Conservation (phyloP, 2,888 invertebrate genomes). For the Caenorhabditis macrosperma region DNA sequence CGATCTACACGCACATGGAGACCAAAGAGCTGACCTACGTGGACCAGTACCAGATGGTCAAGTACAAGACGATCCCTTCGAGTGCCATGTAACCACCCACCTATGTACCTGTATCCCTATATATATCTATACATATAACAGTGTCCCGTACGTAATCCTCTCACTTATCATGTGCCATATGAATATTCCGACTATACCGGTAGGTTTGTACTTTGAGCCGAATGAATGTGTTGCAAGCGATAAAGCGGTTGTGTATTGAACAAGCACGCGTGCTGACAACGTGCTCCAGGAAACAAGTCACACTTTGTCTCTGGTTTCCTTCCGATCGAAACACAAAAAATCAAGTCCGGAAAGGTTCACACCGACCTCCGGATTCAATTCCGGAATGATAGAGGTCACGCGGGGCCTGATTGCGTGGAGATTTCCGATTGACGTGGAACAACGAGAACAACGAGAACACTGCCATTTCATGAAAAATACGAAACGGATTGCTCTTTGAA, state of each 20-base stretch:
- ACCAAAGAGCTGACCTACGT: constrained; percentile 71
- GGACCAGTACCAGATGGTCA: constrained; percentile 65
- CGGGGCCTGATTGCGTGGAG: no score
- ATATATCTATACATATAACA: constrained; percentile 1
- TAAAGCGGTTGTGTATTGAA: constrained; percentile 27
- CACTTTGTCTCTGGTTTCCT: no score
- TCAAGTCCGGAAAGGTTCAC: no score
- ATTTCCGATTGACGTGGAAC: no score
- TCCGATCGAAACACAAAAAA: not conserved
- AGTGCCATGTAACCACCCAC: not conserved
- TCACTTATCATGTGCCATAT: constrained; percentile 39
- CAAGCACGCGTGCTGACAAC: constrained; percentile 33
- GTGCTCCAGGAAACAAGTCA: constrained; percentile 6
- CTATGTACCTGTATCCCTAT: constrained; percentile 8
- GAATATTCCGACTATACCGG: constrained; percentile 51
- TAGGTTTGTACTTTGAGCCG: constrained; percentile 9
- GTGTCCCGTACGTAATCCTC: constrained; percentile 10
- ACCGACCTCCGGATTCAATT: no score
- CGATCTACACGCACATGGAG: constrained; percentile 69
- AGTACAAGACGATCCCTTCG: constrained; percentile 44
- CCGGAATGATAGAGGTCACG: no score
- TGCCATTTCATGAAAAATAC: no score
- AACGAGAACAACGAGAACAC: no score
- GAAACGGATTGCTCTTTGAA: not conserved
- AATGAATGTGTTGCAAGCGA: not conserved